These are phyloP conservation scores for Taenioides sp. DNA, from an alignment of 2,797 vertebrate genomes.

Conservation along the genomic window DNA sequence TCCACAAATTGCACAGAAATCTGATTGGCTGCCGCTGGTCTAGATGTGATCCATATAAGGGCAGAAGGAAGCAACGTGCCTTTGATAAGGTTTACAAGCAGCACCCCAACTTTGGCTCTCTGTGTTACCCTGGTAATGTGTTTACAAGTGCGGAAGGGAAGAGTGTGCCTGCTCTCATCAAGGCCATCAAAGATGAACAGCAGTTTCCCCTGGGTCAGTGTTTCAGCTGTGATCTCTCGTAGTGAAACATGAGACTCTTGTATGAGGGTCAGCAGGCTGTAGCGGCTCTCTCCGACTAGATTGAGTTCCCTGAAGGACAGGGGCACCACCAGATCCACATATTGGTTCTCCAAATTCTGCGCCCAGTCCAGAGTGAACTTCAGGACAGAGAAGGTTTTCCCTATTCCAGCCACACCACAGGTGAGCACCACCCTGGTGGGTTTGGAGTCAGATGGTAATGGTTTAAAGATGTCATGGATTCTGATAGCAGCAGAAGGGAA, in stretches of 20 bases:
- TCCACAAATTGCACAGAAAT: neutral
- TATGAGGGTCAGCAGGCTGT: slow-evolving; percentile 1
- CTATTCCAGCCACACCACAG: slow-evolving; percentile 5
- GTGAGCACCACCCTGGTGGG: slow-evolving; percentile 2
- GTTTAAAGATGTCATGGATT: slow-evolving; percentile 7
- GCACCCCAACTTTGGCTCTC: neutral
- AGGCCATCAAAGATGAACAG: slow-evolving; percentile 1
- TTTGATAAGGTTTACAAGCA: slow-evolving; percentile 1
- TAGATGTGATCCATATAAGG: slow-evolving; percentile 9
- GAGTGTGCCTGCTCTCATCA: neutral
- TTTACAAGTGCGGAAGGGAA: neutral
- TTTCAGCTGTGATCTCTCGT: neutral
- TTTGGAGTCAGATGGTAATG: neutral
- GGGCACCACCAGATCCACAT: neutral
- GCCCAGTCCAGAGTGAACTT: slow-evolving; percentile 5
- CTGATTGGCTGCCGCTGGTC: slow-evolving; percentile 4
- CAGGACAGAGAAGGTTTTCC: slow-evolving; percentile 2
- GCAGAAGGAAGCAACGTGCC: slow-evolving; percentile 3
- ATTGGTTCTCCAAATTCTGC: neutral
- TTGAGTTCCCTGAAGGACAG: neutral
- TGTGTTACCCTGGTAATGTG: neutral
- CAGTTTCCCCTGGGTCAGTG: neutral
- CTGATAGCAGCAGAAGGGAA: neutral
- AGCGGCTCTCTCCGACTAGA: neutral
- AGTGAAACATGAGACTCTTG: neutral